A percentile compares a stretch with the other conserved stretches of the same genome.
These are phyloP conservation scores for Himalopsyche tibetana DNA, from an alignment of 2,888 invertebrate genomes.

Conservation along the genomic window DNA sequence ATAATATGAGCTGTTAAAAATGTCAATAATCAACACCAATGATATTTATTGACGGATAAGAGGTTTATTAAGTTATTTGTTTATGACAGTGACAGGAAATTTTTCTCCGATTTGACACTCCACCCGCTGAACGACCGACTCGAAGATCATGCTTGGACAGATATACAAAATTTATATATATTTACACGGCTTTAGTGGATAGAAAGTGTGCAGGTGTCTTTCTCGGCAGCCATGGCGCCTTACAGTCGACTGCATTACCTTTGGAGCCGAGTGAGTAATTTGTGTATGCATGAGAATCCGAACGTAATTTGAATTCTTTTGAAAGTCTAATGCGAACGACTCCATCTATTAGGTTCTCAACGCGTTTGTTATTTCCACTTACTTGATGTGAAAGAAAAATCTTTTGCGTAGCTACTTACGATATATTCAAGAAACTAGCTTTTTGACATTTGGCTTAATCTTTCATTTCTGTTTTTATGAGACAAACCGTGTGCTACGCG, in stretches of 20 bases:
- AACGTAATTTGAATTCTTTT: slow-evolving; percentile 57
- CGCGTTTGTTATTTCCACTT: background rate
- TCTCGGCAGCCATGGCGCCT: slow-evolving; percentile 51
- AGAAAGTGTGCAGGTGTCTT: slow-evolving; percentile 60
- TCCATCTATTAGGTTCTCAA: background rate
- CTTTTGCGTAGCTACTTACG: too few relatives aligned
- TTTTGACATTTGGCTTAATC: too few relatives aligned
- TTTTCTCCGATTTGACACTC: background rate
- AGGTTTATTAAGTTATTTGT: too few relatives aligned
- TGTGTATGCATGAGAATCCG: slow-evolving; percentile 36
- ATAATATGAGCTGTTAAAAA: too few relatives aligned
- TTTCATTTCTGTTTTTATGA: too few relatives aligned
- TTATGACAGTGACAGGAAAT: too few relatives aligned
- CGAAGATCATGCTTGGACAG: slow-evolving; percentile 8
- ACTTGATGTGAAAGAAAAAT: background rate
- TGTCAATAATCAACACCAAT: too few relatives aligned
- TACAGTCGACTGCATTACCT: slow-evolving; percentile 43
- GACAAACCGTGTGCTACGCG: too few relatives aligned
- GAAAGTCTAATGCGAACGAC: slow-evolving; percentile 53
- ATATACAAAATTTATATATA: slow-evolving; percentile 26
- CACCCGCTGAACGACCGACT: background rate
- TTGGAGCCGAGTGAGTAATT: slow-evolving; percentile 47
- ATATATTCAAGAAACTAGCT: too few relatives aligned
- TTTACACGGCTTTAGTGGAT: slow-evolving; percentile 45
- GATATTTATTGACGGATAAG: too few relatives aligned